Evolutionary conservation across 1,140 invertebrate genomes (phyloP).

Genomic region (Ceratina australensis): DNA sequence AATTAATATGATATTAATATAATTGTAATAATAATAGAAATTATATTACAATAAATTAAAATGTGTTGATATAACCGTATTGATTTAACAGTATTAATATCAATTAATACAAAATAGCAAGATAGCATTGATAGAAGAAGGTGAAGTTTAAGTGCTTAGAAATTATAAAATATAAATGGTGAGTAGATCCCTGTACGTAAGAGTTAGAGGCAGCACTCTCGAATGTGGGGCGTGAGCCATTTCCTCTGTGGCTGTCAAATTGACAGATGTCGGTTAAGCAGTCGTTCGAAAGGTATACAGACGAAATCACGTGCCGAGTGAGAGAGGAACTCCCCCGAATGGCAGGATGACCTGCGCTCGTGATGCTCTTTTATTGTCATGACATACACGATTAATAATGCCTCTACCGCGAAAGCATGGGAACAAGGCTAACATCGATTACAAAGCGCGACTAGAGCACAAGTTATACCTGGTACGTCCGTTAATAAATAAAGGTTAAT

Average conservation of each 20-base stretch:
- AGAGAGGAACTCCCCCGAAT: constrained; percentile 2
- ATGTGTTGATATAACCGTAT: no score
- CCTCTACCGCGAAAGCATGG: constrained; percentile 71
- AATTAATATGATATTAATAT: no score
- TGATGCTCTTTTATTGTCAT: constrained; percentile 65
- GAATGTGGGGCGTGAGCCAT: no score
- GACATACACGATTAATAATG: constrained; percentile 72
- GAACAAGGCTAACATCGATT: constrained; percentile 79
- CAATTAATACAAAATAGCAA: no score
- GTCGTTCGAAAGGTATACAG: not conserved
- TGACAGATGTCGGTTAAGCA: constrained; percentile 9
- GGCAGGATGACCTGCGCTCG: constrained; percentile 31
- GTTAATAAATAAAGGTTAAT: constrained; percentile 42
- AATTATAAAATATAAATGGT: no score
- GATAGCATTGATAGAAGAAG: no score
- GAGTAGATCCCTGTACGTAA: no score
- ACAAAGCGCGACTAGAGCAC: constrained; percentile 84
- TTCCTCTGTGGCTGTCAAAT: constrained; percentile 35
- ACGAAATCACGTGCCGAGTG: constrained; percentile 19
- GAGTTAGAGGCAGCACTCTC: no score
- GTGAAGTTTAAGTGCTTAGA: no score
- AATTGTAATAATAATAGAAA: no score
- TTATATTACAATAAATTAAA: no score
- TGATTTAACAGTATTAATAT: no score
- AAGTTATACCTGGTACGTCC: constrained; percentile 84